Conservation (phyloP, 2,888 invertebrate genomes). For the Iselma pallidipennis region DNA sequence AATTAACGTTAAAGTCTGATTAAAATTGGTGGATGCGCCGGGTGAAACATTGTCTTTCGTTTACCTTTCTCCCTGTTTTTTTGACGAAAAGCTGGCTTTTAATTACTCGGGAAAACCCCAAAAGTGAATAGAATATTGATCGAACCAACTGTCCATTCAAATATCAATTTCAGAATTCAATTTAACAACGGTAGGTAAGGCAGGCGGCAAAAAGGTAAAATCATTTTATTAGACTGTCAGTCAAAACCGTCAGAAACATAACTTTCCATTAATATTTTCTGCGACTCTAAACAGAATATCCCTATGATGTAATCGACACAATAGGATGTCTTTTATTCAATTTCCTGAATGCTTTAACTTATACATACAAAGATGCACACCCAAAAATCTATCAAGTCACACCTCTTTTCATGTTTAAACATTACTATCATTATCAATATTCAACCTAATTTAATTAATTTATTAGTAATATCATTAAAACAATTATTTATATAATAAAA, state of each 20-base stretch:
- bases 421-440: background rate
- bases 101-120: too few species aligned
- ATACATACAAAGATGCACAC: background rate
- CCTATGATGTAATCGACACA: slow-evolving; percentile 5
- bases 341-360: slow-evolving; percentile 20
- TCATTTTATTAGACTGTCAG: too few species aligned
- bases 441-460: background rate
- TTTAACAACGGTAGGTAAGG: too few species aligned
- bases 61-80: too few species aligned
- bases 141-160: too few species aligned
- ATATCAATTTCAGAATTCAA: too few species aligned
- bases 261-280: background rate
- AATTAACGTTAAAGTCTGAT: background rate
- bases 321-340: slow-evolving; percentile 31
- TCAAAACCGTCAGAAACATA: background rate
- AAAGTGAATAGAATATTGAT: too few species aligned
- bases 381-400: background rate
- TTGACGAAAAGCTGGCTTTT: too few species aligned
- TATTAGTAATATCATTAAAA: background rate
- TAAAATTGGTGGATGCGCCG: background rate
- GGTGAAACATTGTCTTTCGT: too few species aligned
- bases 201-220: too few species aligned
- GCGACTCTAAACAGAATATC: background rate
- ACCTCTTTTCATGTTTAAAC: background rate
- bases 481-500: background rate